Conservation (phyloP, 2,797 vertebrate genomes). For the Enteromius argenteus region DNA sequence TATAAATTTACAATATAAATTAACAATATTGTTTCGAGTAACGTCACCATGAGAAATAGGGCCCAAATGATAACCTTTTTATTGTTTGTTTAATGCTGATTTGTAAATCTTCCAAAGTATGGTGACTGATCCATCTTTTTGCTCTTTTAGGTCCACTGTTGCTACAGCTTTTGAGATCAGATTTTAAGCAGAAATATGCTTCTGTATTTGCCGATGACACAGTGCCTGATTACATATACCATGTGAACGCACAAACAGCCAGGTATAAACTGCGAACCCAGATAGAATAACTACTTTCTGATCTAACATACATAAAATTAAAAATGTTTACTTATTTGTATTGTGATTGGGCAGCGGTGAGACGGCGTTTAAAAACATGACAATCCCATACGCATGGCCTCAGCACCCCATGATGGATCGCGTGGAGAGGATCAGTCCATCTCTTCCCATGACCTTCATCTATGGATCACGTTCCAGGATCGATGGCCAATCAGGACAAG, state of each 20-base stretch:
- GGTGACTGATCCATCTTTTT: background rate
- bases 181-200: constrained; percentile 94
- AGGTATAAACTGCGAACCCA: constrained; percentile 77
- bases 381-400: constrained; percentile 92
- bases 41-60: background rate
- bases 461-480: constrained; percentile 94
- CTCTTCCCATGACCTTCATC: constrained; percentile 90
- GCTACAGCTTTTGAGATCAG: constrained; percentile 89
- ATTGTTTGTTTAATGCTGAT: background rate
- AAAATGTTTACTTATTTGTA: background rate
- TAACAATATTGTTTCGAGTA: background rate
- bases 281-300: background rate
- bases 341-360: constrained; percentile 81
- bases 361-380: constrained; percentile 95
- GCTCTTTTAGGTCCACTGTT: constrained; percentile 84
- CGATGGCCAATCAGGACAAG: constrained; percentile 89
- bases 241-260: constrained; percentile 91
- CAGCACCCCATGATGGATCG: constrained; percentile 90
- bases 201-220: constrained; percentile 91
- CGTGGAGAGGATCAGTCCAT: constrained; percentile 79
- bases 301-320: background rate
- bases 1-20: background rate
- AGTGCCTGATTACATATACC: constrained; percentile 93
- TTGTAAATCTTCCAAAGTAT: background rate
- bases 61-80: background rate